Evolutionary conservation across 2,888 invertebrate species (phyloP).

Genomic region (Tuberolachnus salignus): DNA sequence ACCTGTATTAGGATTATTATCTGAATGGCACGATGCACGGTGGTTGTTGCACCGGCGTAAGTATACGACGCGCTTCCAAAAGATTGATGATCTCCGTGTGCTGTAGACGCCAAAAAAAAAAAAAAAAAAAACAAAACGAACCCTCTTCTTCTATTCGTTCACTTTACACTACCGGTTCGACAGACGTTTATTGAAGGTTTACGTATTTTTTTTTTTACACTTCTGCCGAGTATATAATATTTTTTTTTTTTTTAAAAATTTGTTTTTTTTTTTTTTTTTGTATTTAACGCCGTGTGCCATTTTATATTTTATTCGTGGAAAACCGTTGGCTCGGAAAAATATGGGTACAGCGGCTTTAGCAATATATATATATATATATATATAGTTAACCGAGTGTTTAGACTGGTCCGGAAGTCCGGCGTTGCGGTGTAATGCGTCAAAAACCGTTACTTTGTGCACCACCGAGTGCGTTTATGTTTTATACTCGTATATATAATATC

Average conservation of each 20-base stretch:
- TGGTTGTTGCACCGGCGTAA: constrained; percentile 31
- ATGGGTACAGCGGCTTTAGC: background rate
- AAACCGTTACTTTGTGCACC: background rate
- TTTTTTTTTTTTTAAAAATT: too few relatives aligned
- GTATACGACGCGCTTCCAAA: constrained; percentile 14
- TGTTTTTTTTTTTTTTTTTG: too few relatives aligned
- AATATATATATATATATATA: too few relatives aligned
- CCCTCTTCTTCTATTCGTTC: background rate
- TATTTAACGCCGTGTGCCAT: background rate
- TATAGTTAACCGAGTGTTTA: background rate
- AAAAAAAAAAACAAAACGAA: too few relatives aligned
- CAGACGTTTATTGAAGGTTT: constrained; percentile 43
- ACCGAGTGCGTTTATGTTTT: constrained; percentile 3
- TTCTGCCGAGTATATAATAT: background rate
- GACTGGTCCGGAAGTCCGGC: constrained; percentile 38
- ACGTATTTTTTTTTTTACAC: background rate
- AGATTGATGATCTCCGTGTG: constrained; percentile 38
- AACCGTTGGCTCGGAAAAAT: constrained; percentile 31
- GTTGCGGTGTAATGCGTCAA: constrained; percentile 34
- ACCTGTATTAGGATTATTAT: too few relatives aligned
- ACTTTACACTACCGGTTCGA: constrained; percentile 14
- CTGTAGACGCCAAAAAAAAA: constrained; percentile 22
- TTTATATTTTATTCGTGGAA: constrained; percentile 22
- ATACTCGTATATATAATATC: background rate
- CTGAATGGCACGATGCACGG: constrained; percentile 1